A percentile compares a stretch with the other conserved stretches of the same genome.
phyloP scores from a whole-genome alignment of 1,140 invertebrate species.

The Solen grandis region DNA sequence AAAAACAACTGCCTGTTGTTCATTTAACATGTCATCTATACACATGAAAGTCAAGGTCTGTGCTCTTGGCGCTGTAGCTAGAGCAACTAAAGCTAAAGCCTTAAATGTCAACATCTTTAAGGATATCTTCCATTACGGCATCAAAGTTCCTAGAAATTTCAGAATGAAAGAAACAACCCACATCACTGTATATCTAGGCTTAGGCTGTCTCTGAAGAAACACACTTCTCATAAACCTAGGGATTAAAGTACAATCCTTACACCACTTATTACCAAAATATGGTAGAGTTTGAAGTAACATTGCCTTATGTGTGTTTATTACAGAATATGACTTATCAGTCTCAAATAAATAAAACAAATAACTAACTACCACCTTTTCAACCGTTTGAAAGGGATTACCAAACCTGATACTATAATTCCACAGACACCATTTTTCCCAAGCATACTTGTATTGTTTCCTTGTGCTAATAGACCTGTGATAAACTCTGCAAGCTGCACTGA shows the following conservation, averaged over 20 bases:
- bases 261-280: slow-evolving; percentile 12
- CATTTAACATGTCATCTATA: slow-evolving; percentile 12
- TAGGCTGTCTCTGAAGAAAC: slow-evolving; percentile 10
- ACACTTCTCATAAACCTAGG: slow-evolving; percentile 21
- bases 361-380: no score
- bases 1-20: slow-evolving; percentile 4
- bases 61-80: slow-evolving; percentile 16
- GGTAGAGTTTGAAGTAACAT: slow-evolving; percentile 6
- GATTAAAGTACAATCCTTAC: background rate
- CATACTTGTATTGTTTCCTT: no score
- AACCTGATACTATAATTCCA: background rate
- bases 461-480: background rate
- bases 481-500: background rate
- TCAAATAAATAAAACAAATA: background rate
- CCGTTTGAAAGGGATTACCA: no score
- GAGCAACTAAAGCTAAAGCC: background rate
- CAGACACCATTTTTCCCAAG: background rate
- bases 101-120: slow-evolving; percentile 38
- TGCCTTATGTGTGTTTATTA: slow-evolving; percentile 13
- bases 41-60: slow-evolving; percentile 18
- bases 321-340: slow-evolving; percentile 6
- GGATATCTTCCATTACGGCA: background rate
- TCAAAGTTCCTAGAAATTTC: slow-evolving; percentile 17
- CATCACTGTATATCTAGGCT: slow-evolving; percentile 9
- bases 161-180: slow-evolving; percentile 25